Percentiles rank a stretch among this genome's conserved stretches.
phyloP scores from a whole-genome alignment of 2,113 vertebrate species.

The Melanotaenia duboulayi region DNA sequence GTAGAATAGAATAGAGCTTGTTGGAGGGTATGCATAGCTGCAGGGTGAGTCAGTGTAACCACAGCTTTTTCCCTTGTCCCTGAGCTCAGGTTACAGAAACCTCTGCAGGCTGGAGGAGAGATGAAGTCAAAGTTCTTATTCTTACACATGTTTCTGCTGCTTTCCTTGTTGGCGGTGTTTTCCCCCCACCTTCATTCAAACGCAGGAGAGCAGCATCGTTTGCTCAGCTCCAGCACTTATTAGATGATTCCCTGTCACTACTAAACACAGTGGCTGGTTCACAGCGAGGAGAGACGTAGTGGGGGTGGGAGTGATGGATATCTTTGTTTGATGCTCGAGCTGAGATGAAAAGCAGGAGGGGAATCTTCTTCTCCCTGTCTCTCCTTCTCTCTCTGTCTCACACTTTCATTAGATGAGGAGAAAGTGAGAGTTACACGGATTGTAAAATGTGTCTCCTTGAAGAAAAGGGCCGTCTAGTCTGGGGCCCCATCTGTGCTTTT shows the following conservation, averaged over 20 bases:
- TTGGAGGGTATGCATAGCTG: constrained; percentile 41
- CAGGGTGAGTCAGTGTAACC: constrained; percentile 52
- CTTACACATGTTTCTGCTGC: background rate
- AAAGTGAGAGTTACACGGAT: constrained; percentile 29
- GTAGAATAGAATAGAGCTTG: constrained; percentile 1
- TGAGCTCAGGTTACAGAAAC: constrained; percentile 53
- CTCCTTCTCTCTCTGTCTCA: constrained; percentile 30
- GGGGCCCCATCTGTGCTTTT: constrained; percentile 69
- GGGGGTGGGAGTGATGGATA: constrained; percentile 74
- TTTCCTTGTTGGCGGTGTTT: constrained; percentile 11
- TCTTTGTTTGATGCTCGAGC: constrained; percentile 74
- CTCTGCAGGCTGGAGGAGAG: constrained; percentile 26
- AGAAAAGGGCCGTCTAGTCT: constrained; percentile 49
- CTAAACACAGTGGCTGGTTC: constrained; percentile 66
- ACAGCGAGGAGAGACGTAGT: constrained; percentile 35
- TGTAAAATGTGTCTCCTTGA: constrained; percentile 54
- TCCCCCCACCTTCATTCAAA: constrained; percentile 15
- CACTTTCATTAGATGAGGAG: constrained; percentile 38
- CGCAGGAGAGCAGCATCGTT: constrained; percentile 50
- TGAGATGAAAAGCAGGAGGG: constrained; percentile 64
- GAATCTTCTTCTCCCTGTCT: constrained; percentile 56
- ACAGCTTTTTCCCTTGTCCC: constrained; percentile 27
- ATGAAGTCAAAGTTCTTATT: constrained; percentile 43
- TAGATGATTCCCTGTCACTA: constrained; percentile 70
- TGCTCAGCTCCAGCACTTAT: constrained; percentile 42